Conservation (phyloP, 2,113 vertebrate species). For the Erythrolamprus reginae region DNA sequence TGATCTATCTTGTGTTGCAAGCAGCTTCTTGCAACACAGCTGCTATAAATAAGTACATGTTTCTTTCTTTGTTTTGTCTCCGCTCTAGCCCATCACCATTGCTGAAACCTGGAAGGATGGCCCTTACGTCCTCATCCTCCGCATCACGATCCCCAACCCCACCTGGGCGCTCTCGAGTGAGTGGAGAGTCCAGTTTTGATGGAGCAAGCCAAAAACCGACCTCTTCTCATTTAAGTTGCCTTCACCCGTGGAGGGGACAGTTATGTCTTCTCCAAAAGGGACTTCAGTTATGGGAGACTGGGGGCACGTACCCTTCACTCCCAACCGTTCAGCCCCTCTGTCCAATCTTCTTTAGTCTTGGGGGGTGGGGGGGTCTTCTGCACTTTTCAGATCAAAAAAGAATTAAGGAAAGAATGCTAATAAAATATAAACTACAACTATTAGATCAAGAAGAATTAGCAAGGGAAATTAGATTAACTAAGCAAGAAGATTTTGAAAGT, state of each 20-base stretch:
- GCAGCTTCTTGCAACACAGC: too few species aligned
- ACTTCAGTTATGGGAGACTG: background rate
- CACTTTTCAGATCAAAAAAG: too few species aligned
- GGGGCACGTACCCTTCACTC: background rate
- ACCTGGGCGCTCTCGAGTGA: slow-evolving; percentile 52
- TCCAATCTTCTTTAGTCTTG: background rate
- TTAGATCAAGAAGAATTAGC: too few species aligned
- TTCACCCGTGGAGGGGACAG: background rate
- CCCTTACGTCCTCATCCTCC: slow-evolving; percentile 60
- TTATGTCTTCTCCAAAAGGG: background rate
- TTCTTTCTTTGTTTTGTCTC: too few species aligned
- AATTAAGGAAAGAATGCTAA: too few species aligned
- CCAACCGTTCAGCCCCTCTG: background rate
- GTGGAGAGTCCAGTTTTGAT: background rate
- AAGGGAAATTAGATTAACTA: too few species aligned
- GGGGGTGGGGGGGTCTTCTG: background rate
- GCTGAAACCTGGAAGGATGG: slow-evolving; percentile 59
- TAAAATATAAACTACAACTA: too few species aligned
- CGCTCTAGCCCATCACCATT: slow-evolving; percentile 4
- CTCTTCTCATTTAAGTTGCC: background rate
- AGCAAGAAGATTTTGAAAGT: too few species aligned
- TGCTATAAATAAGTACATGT: too few species aligned
- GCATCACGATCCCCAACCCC: background rate
- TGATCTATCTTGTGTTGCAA: background rate
- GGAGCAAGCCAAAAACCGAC: background rate